Evolutionary conservation across 2,797 vertebrate species (phyloP).

Genomic region (Pangasius djambal): DNA sequence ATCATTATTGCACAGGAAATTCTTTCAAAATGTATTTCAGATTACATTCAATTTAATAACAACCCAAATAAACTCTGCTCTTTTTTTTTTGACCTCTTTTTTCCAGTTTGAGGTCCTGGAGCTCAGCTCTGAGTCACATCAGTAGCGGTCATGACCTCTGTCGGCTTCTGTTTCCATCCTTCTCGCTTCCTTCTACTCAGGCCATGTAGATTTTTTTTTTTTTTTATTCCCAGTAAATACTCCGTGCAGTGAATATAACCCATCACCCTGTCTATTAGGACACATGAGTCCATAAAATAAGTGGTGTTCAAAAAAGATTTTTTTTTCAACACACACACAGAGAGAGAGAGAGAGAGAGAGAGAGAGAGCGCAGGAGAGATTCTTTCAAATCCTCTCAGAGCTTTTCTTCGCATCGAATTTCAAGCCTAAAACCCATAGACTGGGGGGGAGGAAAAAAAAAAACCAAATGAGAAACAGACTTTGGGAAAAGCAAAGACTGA

Average conservation of each 20-base stretch:
- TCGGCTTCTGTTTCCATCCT: conserved; percentile 36
- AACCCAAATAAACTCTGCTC: background rate
- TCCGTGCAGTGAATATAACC: conserved; percentile 38
- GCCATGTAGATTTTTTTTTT: background rate
- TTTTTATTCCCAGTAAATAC: conserved; percentile 37
- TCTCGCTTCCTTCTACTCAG: background rate
- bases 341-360: conserved; percentile 24
- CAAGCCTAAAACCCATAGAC: conserved; percentile 61
- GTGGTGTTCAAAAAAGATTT: conserved; percentile 9
- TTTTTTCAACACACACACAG: background rate
- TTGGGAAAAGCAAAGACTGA: conserved; percentile 50
- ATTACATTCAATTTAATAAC: background rate
- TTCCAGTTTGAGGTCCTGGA: conserved; percentile 28
- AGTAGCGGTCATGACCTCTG: conserved; percentile 39
- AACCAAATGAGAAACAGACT: conserved; percentile 75
- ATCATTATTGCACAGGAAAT: background rate
- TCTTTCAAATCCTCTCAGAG: conserved; percentile 61
- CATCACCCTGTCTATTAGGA: conserved; percentile 24
- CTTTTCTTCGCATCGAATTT: conserved; percentile 71
- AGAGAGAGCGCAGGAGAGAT: conserved; percentile 25
- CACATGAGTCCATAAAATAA: conserved; percentile 6
- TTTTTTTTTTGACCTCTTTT: background rate
- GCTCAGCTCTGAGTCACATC: conserved; percentile 51
- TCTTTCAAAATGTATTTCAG: background rate
- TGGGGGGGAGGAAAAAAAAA: conserved; percentile 36